These are phyloP conservation scores for Aix galericulata DNA, from an alignment of 2,113 vertebrate species.

Conservation along the genomic window DNA sequence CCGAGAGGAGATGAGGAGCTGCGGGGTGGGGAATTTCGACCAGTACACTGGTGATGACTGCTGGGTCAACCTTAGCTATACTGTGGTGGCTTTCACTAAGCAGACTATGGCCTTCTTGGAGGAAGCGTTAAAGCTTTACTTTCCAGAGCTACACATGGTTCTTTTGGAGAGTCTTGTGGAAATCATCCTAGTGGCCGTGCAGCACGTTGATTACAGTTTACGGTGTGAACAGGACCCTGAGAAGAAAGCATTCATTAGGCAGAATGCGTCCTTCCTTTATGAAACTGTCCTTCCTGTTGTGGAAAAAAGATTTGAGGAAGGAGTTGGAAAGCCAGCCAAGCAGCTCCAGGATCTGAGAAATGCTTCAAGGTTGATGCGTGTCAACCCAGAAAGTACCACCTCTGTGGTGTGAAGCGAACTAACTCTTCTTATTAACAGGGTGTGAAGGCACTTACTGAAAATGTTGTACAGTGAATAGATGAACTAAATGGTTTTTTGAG, in stretches of 20 bases:
- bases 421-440: background rate
- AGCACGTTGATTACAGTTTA: constrained; percentile 97
- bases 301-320: constrained; percentile 93
- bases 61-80: constrained; percentile 99
- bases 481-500: background rate
- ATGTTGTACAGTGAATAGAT: background rate
- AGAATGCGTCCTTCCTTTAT: constrained; percentile 93
- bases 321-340: constrained; percentile 94
- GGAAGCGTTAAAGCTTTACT: constrained; percentile 94
- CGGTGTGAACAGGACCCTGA: constrained; percentile 96
- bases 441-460: background rate
- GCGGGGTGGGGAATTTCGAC: constrained; percentile 88
- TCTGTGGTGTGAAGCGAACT: constrained; percentile 85
- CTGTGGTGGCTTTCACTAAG: constrained; percentile 96
- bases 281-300: constrained; percentile 96
- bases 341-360: constrained; percentile 95
- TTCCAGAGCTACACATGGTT: constrained; percentile 97
- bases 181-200: constrained; percentile 93
- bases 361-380: constrained; percentile 83
- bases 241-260: constrained; percentile 93
- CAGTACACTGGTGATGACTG: constrained; percentile 96
- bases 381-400: constrained; percentile 95
- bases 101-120: constrained; percentile 98
- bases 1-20: constrained; percentile 92
- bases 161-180: constrained; percentile 94